Conservation (phyloP, 30 jellyfish, hydroid and myxozoan genomes). For the Hydractinia echinata region DNA sequence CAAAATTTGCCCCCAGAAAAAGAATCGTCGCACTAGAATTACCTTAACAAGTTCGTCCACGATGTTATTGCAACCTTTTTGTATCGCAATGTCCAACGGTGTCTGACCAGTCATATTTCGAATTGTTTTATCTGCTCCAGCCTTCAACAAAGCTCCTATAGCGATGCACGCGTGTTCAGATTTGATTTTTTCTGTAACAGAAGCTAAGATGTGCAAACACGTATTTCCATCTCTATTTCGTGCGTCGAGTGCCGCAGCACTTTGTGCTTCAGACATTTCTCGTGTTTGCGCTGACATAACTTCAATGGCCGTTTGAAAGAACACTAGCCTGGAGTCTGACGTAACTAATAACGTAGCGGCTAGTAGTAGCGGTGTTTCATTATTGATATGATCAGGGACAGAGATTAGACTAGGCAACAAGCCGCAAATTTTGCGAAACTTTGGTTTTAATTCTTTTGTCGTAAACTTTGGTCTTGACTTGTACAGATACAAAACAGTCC, state of each 20-base stretch:
- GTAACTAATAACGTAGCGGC: constrained; percentile 88
- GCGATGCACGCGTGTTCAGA: constrained; percentile 90
- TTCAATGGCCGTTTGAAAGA: constrained; percentile 78
- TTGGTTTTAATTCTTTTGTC: constrained; percentile 82
- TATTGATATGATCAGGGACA: constrained; percentile 58
- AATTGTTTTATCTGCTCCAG: constrained; percentile 89
- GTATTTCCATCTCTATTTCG: constrained; percentile 84
- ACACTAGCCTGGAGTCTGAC: constrained; percentile 78
- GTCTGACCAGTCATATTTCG: constrained; percentile 61
- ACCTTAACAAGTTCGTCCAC: constrained; percentile 97
- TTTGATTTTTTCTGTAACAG: constrained; percentile 63
- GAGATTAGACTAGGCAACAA: constrained; percentile 52
- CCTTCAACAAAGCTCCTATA: constrained; percentile 58
- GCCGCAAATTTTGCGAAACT: constrained; percentile 65
- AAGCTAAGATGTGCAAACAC: constrained; percentile 82
- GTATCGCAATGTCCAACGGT: constrained; percentile 88
- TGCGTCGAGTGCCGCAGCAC: constrained; percentile 69
- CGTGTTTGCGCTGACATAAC: constrained; percentile 77
- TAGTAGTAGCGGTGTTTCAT: constrained; percentile 83
- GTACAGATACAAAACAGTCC: constrained; percentile 69
- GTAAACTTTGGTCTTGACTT: constrained; percentile 84
- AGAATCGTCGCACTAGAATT: neutral
- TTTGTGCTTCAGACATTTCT: constrained; percentile 54
- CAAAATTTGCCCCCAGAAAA: no score
- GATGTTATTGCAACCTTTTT: constrained; percentile 68